A percentile compares a stretch with the other conserved stretches of the same genome.
These are phyloP conservation scores for Pteronotus mesoamericanus DNA, from an alignment of 2,797 vertebrate species.

Conservation along the genomic window DNA sequence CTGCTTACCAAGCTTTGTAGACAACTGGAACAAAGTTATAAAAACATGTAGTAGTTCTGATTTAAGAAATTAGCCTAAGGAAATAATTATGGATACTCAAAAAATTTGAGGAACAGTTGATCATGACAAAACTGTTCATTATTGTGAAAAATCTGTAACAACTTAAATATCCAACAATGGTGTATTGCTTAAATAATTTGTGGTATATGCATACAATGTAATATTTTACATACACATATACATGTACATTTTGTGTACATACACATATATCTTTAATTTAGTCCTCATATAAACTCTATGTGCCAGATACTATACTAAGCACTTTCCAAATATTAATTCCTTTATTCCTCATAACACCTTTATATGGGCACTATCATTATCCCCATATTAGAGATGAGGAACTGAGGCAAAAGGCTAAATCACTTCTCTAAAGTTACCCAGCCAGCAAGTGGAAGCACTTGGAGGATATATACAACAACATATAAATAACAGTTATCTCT, in stretches of 20 bases:
- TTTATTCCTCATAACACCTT: neutral
- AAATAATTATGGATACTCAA: neutral
- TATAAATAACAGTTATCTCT: neutral
- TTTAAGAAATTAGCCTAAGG: neutral
- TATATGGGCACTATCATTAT: neutral
- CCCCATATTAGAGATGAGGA: neutral
- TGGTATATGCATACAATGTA: neutral
- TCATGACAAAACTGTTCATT: neutral
- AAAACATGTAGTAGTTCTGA: neutral
- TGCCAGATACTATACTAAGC: neutral
- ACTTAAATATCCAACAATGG: neutral
- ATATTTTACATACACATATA: neutral
- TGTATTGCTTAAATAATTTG: neutral
- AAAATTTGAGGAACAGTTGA: neutral
- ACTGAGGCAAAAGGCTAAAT: neutral
- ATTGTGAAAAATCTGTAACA: neutral
- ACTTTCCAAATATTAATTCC: neutral
- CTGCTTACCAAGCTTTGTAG: neutral
- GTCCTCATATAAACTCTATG: neutral
- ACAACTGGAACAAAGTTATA: neutral
- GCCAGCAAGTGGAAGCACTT: neutral
- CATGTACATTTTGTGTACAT: neutral
- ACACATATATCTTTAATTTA: neutral
- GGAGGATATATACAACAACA: neutral
- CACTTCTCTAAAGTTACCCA: neutral